A percentile compares a stretch with the other conserved stretches of the same genome.
Evolutionary conservation across 2,797 vertebrate genomes (phyloP).

Genomic region (Phoeniculus purpureus): DNA sequence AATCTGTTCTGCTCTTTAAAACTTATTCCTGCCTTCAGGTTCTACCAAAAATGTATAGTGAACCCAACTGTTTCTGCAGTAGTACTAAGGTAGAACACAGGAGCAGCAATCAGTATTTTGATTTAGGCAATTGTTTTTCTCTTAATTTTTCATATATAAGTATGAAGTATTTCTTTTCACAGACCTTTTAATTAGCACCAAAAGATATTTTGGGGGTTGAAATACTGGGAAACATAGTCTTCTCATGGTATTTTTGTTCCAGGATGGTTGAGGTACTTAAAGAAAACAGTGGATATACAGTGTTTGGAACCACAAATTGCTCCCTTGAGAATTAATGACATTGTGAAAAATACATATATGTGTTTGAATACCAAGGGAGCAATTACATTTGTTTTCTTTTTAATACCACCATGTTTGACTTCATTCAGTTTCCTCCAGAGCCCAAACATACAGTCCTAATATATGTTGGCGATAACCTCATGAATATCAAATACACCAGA

Average conservation of each 20-base stretch:
- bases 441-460: neutral
- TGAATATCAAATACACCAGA: neutral
- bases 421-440: conserved; percentile 7
- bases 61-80: neutral
- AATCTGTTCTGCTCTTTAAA: fast-evolving
- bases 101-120: neutral
- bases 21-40: neutral
- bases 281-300: conserved; percentile 33
- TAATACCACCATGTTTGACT: neutral
- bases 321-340: conserved; percentile 24
- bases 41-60: neutral
- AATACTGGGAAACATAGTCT: conserved; percentile 40
- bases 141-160: neutral
- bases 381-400: neutral
- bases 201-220: conserved; percentile 7
- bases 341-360: neutral
- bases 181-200: conserved; percentile 33
- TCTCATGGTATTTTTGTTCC: conserved; percentile 35
- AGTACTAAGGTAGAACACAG: neutral
- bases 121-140: neutral
- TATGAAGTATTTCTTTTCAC: conserved; percentile 8
- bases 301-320: conserved; percentile 18
- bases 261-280: conserved; percentile 1
- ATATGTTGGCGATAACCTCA: neutral
- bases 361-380: neutral